A percentile compares a stretch with the other conserved stretches of the same genome.
Conservation (phyloP, 1,140 invertebrate species). For the Mycetomoellerius zeteki region DNA sequence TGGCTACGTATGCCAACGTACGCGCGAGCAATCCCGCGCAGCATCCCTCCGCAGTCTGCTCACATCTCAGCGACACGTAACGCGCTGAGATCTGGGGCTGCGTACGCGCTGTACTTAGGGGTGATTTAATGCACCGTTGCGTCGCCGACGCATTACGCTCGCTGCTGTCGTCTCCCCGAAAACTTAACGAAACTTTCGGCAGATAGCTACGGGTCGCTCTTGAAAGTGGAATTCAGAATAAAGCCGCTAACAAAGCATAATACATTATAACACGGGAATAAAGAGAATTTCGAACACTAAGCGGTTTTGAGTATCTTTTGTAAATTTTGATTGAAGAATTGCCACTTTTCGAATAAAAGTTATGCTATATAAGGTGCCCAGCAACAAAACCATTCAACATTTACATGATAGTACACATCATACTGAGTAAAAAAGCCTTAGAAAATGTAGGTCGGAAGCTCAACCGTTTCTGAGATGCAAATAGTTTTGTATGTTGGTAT, state of each 20-base stretch:
- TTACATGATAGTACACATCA: too few species aligned
- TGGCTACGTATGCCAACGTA: conserved; percentile 47
- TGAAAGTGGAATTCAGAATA: conserved; percentile 8
- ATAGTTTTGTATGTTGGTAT: too few species aligned
- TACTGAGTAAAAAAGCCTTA: too few species aligned
- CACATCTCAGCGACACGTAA: conserved; percentile 28
- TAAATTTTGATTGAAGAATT: background rate
- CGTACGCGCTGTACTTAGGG: conserved; percentile 24
- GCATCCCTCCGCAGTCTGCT: background rate
- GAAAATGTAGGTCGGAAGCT: too few species aligned
- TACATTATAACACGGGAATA: background rate
- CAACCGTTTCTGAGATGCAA: too few species aligned
- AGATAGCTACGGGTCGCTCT: background rate
- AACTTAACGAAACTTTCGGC: conserved; percentile 39
- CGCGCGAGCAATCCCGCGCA: background rate
- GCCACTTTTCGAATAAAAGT: background rate
- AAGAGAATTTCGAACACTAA: background rate
- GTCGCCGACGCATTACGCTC: conserved; percentile 20
- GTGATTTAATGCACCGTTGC: conserved; percentile 60
- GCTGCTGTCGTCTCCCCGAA: background rate
- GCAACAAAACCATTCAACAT: too few species aligned
- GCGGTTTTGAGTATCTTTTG: background rate
- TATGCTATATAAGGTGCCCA: background rate
- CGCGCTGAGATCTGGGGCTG: background rate
- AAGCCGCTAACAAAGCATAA: background rate